phyloP scores from a whole-genome alignment of 2,888 invertebrate species.

The Drosophila colorata region DNA sequence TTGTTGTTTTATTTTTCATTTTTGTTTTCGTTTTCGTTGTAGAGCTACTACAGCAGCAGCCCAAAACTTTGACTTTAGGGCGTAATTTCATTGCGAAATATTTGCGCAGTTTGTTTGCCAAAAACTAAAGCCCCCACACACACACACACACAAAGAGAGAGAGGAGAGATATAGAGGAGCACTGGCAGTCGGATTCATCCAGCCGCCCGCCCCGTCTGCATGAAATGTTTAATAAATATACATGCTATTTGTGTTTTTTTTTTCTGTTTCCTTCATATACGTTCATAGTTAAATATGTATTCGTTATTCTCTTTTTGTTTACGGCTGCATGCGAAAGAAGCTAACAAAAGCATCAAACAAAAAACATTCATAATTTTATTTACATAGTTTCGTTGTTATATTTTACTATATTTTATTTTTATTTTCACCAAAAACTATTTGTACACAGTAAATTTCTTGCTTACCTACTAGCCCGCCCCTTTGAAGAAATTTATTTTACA shows the following conservation, averaged over 20 bases:
- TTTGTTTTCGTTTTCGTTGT: constrained; percentile 45
- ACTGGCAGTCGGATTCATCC: constrained; percentile 15
- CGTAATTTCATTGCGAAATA: constrained; percentile 77
- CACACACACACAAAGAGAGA: constrained; percentile 19
- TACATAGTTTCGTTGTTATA: constrained; percentile 19
- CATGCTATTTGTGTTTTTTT: constrained; percentile 34
- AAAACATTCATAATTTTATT: constrained; percentile 69
- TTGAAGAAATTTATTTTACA: constrained; percentile 54
- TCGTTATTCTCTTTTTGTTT: constrained; percentile 34
- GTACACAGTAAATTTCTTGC: constrained; percentile 44
- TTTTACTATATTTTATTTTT: constrained; percentile 16
- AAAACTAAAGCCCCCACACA: constrained; percentile 47
- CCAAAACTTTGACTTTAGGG: constrained; percentile 75
- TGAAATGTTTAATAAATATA: constrained; percentile 74
- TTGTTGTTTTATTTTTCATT: constrained; percentile 3
- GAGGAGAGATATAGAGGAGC: constrained; percentile 7
- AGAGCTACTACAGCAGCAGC: constrained; percentile 36
- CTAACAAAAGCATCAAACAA: constrained; percentile 35
- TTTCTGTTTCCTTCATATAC: too few relatives aligned
- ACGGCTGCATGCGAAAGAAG: constrained; percentile 18
- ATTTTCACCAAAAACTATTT: constrained; percentile 57
- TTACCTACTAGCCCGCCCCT: constrained; percentile 7
- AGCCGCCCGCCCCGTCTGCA: constrained; percentile 18
- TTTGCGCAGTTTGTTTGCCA: constrained; percentile 63
- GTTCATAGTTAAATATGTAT: constrained; percentile 21